phyloP scores from a whole-genome alignment of 35 echinoderm and acorn worm species.

The Acanthaster planci region DNA sequence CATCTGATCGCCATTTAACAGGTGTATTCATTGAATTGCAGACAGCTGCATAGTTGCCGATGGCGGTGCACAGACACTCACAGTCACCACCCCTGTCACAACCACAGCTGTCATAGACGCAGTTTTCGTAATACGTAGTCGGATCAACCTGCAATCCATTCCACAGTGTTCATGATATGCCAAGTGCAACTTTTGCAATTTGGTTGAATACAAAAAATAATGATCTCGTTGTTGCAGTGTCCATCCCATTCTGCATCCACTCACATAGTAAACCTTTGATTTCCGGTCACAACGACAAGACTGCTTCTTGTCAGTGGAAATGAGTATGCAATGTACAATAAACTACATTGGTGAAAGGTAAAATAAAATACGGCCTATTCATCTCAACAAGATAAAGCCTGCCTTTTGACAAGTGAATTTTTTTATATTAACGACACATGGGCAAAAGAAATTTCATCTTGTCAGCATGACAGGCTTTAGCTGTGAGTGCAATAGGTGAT shows the following conservation, averaged over 20 bases:
- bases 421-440: no score
- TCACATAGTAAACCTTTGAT: neutral
- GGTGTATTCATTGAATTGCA: conserved; percentile 56
- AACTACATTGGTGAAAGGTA: no score
- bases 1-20: conserved; percentile 74
- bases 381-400: no score
- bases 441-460: no score
- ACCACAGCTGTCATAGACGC: conserved; percentile 43
- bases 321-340: no score
- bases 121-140: conserved; percentile 36
- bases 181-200: neutral
- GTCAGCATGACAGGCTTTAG: no score
- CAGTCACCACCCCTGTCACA: conserved; percentile 59
- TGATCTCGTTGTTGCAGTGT: neutral
- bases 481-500: no score
- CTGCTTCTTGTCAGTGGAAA: neutral
- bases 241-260: neutral
- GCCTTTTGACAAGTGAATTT: no score
- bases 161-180: neutral
- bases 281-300: neutral
- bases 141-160: conserved; percentile 31
- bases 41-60: conserved; percentile 50
- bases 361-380: no score
- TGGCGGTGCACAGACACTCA: conserved; percentile 62
- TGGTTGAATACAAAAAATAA: neutral